Evolutionary conservation across 2,888 invertebrate species (phyloP).

Genomic region (Portevinia maculata): DNA sequence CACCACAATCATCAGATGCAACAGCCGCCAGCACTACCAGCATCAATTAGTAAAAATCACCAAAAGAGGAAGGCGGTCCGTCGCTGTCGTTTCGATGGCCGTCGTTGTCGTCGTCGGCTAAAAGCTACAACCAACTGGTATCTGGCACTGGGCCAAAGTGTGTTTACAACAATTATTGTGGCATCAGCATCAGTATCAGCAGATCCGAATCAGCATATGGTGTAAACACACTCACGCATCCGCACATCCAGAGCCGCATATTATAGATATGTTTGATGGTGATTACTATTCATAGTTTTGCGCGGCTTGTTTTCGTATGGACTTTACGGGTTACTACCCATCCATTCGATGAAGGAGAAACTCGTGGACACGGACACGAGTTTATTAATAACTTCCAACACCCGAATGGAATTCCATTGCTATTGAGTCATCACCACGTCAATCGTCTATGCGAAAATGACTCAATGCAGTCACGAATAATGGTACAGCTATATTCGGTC

Average conservation of each 20-base stretch:
- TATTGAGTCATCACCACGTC: constrained; percentile 46
- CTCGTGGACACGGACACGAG: constrained; percentile 17
- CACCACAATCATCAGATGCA: constrained; percentile 34
- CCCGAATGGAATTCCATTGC: constrained; percentile 59
- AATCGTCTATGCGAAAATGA: constrained; percentile 32
- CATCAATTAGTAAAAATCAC: constrained; percentile 54
- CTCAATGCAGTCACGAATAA: constrained; percentile 6
- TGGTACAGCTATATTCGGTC: background rate
- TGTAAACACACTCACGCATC: constrained; percentile 21
- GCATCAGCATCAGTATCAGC: constrained; percentile 45
- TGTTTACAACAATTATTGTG: constrained; percentile 62
- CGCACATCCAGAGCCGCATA: background rate
- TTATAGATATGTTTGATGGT: background rate
- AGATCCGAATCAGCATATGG: constrained; percentile 13
- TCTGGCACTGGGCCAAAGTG: constrained; percentile 57
- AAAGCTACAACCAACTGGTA: constrained; percentile 39
- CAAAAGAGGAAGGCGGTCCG: constrained; percentile 32
- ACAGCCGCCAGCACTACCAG: constrained; percentile 36
- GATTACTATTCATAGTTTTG: constrained; percentile 25
- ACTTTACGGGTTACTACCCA: background rate
- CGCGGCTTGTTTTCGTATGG: constrained; percentile 5
- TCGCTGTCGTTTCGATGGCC: too few relatives aligned
- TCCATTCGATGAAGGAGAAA: constrained; percentile 5
- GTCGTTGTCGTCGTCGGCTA: constrained; percentile 9
- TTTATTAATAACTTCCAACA: constrained; percentile 47